Percentiles rank a stretch among this genome's conserved stretches.
Evolutionary conservation across 2,888 invertebrate species (phyloP).

Genomic region (Hydriomena furcata): DNA sequence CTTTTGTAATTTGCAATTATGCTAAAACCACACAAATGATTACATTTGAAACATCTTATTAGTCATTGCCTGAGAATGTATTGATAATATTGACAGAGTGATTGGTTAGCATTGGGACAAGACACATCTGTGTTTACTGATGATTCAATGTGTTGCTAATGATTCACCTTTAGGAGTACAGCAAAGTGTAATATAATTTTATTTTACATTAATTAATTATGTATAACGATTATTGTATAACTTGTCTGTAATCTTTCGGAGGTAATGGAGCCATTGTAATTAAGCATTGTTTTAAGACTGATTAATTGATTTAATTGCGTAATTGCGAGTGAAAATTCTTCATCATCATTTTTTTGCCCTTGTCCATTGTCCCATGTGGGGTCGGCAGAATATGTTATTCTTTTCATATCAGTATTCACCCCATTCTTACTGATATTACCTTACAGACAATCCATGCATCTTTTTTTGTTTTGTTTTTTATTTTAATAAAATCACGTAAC

Average conservation of each 20-base stretch:
- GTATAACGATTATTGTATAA: constrained; percentile 36
- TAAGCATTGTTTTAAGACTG: constrained; percentile 9
- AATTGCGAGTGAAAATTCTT: constrained; percentile 1
- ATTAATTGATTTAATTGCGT: constrained; percentile 7
- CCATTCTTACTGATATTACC: too few species aligned
- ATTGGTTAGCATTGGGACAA: constrained; percentile 23
- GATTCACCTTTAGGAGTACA: constrained; percentile 46
- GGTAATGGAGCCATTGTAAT: constrained; percentile 16
- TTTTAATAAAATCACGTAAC: too few species aligned
- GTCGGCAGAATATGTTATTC: too few species aligned
- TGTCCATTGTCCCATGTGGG: too few species aligned
- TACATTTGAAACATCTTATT: constrained; percentile 37
- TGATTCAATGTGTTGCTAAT: constrained; percentile 55
- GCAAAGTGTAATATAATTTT: constrained; percentile 1
- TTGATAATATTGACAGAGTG: constrained; percentile 44
- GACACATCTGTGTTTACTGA: constrained; percentile 32
- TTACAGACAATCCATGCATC: too few species aligned
- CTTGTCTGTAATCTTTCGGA: background rate
- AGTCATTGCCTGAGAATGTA: constrained; percentile 50
- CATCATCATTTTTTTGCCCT: too few species aligned
- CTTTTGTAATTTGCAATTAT: background rate
- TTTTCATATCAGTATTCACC: too few species aligned
- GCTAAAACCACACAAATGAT: constrained; percentile 43
- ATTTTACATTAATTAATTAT: constrained; percentile 41
- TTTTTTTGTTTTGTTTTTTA: too few species aligned